Conservation (phyloP, 2,113 vertebrate genomes). For the Lagenorhynchus albirostris region DNA sequence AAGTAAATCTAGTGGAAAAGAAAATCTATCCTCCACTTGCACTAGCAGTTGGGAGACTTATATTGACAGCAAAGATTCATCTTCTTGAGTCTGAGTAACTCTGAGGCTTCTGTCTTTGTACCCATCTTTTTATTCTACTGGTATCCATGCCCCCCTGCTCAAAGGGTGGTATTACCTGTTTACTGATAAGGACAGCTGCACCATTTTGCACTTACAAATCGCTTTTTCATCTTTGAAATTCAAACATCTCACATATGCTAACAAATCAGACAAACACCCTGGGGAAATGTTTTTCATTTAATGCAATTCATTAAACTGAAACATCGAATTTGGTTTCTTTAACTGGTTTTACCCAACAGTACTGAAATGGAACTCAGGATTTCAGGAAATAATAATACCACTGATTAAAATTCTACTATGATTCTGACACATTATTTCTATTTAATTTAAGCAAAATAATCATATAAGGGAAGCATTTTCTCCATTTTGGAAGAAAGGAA, state of each 20-base stretch:
- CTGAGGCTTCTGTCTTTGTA: constrained; percentile 7
- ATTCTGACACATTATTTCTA: neutral
- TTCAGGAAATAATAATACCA: neutral
- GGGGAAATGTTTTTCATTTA: neutral
- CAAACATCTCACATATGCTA: neutral
- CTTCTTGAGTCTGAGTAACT: constrained; percentile 75
- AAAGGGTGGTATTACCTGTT: neutral
- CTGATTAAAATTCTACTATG: neutral
- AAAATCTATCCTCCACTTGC: constrained; percentile 84
- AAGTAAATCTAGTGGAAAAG: constrained; percentile 87
- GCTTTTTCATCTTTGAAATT: constrained; percentile 25
- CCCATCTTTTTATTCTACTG: neutral
- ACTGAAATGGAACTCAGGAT: neutral
- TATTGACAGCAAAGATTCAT: constrained; percentile 70
- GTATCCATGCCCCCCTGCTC: rapidly evolving
- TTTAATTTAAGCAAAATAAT: neutral
- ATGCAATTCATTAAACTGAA: neutral
- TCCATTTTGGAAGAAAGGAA: neutral
- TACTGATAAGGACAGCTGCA: neutral
- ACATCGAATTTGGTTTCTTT: neutral
- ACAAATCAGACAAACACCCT: neutral
- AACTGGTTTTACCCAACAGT: neutral
- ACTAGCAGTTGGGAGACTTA: constrained; percentile 69
- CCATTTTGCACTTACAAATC: neutral
- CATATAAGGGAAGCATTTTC: neutral